phyloP scores from a whole-genome alignment of 2,113 vertebrate species.

The Procapra przewalskii region DNA sequence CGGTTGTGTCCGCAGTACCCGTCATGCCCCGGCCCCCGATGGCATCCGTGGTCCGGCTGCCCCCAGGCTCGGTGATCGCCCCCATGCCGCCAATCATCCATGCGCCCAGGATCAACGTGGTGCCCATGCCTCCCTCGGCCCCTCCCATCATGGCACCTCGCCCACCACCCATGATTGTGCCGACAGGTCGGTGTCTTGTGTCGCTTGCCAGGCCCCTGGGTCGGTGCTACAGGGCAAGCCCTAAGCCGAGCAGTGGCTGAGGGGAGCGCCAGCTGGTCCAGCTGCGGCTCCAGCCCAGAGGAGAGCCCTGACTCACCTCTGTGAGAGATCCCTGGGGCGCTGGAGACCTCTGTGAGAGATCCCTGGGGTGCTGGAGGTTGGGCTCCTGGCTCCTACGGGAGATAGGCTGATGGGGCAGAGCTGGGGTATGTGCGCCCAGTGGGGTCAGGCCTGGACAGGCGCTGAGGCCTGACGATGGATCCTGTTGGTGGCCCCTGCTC shows the following conservation, averaged over 20 bases:
- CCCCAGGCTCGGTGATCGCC: slow-evolving; percentile 89
- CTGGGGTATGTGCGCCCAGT: not conserved
- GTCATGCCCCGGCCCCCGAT: slow-evolving; percentile 93
- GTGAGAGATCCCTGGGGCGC: not conserved
- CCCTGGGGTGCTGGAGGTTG: not conserved
- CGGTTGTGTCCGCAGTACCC: slow-evolving; percentile 92
- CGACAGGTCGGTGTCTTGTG: slow-evolving; percentile 83
- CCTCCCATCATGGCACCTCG: slow-evolving; percentile 94
- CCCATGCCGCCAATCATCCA: slow-evolving; percentile 95
- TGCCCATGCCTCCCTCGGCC: slow-evolving; percentile 92
- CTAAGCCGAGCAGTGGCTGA: not conserved
- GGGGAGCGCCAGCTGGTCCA: not conserved
- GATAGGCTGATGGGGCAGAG: not conserved
- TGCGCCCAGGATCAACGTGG: slow-evolving; percentile 93
- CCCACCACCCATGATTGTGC: slow-evolving; percentile 96
- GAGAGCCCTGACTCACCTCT: not conserved
- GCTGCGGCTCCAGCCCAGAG: not conserved
- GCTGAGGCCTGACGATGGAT: not conserved
- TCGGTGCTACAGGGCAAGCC: not conserved
- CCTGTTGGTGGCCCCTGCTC: not conserved
- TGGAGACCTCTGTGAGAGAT: not conserved
- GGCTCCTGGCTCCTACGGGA: not conserved
- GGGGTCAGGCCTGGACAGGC: not conserved
- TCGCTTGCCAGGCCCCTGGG: not conserved
- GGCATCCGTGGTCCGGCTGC: slow-evolving; percentile 91